Conservation (phyloP, 1,140 invertebrate genomes). For the Bactericera cockerelli region DNA sequence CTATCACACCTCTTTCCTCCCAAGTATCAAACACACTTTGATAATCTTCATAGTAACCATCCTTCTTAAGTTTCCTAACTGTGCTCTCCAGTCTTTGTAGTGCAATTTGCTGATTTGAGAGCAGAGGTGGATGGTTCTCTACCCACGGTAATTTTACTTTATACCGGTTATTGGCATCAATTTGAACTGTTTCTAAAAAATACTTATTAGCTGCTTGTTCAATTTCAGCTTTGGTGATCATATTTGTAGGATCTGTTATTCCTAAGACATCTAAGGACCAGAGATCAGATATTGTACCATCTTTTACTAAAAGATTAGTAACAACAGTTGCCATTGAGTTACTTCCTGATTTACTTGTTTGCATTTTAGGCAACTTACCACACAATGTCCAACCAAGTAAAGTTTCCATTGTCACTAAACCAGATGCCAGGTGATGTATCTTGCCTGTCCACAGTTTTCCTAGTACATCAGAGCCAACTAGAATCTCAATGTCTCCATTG, state of each 20-base stretch:
- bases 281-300: neutral
- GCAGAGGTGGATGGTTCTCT: conserved; percentile 2
- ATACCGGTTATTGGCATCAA: conserved; percentile 1
- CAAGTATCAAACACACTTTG: conserved; percentile 8
- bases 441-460: neutral
- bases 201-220: neutral
- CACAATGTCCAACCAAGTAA: neutral
- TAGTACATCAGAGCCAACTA: neutral
- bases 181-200: conserved; percentile 5
- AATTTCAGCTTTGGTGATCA: neutral
- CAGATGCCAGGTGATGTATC: neutral
- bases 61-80: neutral
- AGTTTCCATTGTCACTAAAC: neutral
- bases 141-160: conserved; percentile 12
- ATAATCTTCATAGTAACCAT: conserved; percentile 2
- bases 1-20: conserved; percentile 9
- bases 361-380: neutral
- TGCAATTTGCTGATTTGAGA: neutral
- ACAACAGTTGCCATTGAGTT: neutral
- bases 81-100: neutral
- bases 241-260: neutral
- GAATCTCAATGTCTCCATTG: neutral
- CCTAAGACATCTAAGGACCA: conserved; percentile 11
- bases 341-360: neutral
- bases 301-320: neutral